Evolutionary conservation across 2,888 invertebrate species (phyloP).

Genomic region (Torymus auratus): DNA sequence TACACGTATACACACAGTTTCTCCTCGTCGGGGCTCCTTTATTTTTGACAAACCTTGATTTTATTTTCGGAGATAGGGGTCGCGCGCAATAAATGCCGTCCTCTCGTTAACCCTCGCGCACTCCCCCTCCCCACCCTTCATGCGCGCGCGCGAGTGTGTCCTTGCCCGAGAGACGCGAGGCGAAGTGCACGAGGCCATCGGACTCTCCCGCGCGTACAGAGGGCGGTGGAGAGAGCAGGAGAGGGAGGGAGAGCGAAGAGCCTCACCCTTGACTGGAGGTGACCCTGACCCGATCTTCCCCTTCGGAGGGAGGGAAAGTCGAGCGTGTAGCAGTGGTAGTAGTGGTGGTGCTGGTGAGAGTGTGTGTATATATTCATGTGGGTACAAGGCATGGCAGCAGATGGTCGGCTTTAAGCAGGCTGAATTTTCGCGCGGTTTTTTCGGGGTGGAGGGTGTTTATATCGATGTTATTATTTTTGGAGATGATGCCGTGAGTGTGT

Average conservation of each 20-base stretch:
- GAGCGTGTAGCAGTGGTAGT: too few species aligned
- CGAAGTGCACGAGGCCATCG: slow-evolving; percentile 54
- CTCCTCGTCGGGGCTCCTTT: neutral
- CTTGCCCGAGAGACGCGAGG: slow-evolving; percentile 11
- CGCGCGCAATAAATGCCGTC: slow-evolving; percentile 21
- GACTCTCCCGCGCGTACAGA: slow-evolving; percentile 24
- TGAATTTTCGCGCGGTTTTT: too few species aligned
- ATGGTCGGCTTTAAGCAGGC: too few species aligned
- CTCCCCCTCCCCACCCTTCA: neutral
- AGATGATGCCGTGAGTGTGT: too few species aligned
- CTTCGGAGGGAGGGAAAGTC: slow-evolving; percentile 25
- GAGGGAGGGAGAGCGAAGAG: slow-evolving; percentile 16
- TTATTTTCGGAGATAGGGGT: slow-evolving; percentile 39
- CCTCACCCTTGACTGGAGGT: slow-evolving; percentile 67
- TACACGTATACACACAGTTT: too few species aligned
- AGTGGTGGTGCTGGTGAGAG: too few species aligned
- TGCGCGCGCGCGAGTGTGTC: neutral
- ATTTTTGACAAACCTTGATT: slow-evolving; percentile 47
- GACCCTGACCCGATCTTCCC: slow-evolving; percentile 65
- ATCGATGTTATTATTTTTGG: too few species aligned
- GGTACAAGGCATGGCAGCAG: too few species aligned
- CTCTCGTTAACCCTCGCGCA: slow-evolving; percentile 38
- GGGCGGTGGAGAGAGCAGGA: neutral
- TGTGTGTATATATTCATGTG: too few species aligned
- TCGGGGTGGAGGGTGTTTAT: too few species aligned